Base-by-base conservation (phyloP, 2,113 vertebrate genomes). In the Nothoprocta perdicaria region DNA sequence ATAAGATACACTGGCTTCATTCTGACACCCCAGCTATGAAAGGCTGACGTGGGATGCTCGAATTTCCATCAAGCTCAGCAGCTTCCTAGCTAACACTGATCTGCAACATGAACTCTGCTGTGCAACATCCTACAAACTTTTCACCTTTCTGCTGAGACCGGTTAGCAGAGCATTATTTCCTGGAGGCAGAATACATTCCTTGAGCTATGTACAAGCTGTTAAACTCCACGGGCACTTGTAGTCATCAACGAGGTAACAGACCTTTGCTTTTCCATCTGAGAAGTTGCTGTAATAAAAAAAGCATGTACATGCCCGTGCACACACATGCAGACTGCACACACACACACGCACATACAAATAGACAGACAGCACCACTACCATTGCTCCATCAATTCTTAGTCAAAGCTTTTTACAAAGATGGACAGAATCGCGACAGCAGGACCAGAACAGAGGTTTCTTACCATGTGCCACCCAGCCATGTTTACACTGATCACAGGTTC, bases 391-490 rank as follows among this genome's bases (percentile, higher is more conserved):
- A 38, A 38, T 38, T 72, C 6, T 41, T 41, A 45, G 69, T 77
- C 21, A 46, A 62, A 69, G 24, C 62, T 10, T 63, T 26, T 27
- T 16, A 12, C 52, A 78, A 77, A 68, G 6, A 58, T 7, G 9
- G 82, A 88, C 33, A 83, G 7, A 80, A 85, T 6, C 88, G 55
- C 76, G 43, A 88, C 14, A 14, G 40, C 5, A 88, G 88, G 52
- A 27, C 52, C 41, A 17, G 53, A 84, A 77, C 14, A 84, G 38
- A 27, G 5, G 74, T 95, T 96, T 97, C 98, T 98, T 97, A 99
- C 99, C 99, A 62, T 99, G 99, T 96, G 99, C 99, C 92, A 99
- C 99, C 99, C 99, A 99, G 96, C 99, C 99, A 96, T 99, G 99
- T 98, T 99, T 99, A 97, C 99, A 99, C 96, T 99, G 99, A 97